Percentiles rank a stretch among this genome's conserved stretches.
Conservation (phyloP, 37 sponge, comb jelly and placozoan species). For the Hormiphora californensis region DNA sequence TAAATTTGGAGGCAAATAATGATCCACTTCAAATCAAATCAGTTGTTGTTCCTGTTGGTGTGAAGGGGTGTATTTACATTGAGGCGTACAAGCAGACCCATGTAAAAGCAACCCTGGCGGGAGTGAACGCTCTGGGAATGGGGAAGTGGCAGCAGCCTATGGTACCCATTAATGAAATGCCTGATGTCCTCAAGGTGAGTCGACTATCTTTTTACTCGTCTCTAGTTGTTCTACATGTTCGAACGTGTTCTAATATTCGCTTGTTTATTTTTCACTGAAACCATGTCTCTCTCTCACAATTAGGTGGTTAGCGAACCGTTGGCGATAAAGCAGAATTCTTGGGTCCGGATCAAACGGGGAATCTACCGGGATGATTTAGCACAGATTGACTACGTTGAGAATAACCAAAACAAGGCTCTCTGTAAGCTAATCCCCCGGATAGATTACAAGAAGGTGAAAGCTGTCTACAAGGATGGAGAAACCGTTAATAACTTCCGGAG, state of each 20-base stretch:
- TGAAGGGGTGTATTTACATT: constrained; percentile 94
- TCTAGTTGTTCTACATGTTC: too few relatives aligned
- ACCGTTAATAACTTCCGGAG: not conserved
- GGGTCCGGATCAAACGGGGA: constrained; percentile 91
- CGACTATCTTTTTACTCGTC: too few relatives aligned
- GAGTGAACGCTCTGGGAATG: constrained; percentile 77
- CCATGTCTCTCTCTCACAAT: too few relatives aligned
- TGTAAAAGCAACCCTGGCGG: constrained; percentile 93
- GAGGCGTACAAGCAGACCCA: constrained; percentile 95
- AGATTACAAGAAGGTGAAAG: constrained; percentile 80
- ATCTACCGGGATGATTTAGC: constrained; percentile 92
- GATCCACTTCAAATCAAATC: constrained; percentile 89
- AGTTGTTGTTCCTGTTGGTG: constrained; percentile 79
- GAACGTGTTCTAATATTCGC: too few relatives aligned
- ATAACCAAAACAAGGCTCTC: constrained; percentile 58
- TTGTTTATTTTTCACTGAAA: too few relatives aligned
- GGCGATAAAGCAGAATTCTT: constrained; percentile 69
- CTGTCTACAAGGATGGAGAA: constrained; percentile 55
- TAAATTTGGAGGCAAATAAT: constrained; percentile 67
- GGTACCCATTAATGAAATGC: constrained; percentile 97
- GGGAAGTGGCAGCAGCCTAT: constrained; percentile 93
- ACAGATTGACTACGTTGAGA: constrained; percentile 62
- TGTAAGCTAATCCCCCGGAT: constrained; percentile 87
- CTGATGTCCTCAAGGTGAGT: constrained; percentile 80
- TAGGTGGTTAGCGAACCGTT: constrained; percentile 77